These are phyloP conservation scores for Anguilla japonica DNA, from an alignment of 2,113 vertebrate species.

Conservation along the genomic window DNA sequence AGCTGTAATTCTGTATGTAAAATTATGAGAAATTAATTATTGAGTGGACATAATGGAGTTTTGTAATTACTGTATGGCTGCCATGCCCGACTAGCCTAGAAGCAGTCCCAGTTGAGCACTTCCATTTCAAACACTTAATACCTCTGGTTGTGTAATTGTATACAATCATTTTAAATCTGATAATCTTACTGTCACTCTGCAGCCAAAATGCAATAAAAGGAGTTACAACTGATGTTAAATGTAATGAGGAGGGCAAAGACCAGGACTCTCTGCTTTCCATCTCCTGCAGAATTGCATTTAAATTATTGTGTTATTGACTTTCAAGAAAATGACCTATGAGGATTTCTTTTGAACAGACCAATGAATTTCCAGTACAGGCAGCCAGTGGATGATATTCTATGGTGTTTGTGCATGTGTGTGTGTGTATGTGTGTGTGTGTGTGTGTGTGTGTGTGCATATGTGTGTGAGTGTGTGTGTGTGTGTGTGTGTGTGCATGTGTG, in stretches of 20 bases:
- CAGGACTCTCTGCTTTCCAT: not conserved
- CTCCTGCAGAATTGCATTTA: not conserved
- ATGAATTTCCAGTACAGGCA: not conserved
- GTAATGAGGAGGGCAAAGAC: not conserved
- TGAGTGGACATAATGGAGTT: conserved; percentile 7
- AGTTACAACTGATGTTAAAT: not conserved
- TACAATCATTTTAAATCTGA: not conserved
- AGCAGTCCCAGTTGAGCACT: not conserved
- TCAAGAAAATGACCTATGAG: not conserved
- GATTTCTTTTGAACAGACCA: not conserved
- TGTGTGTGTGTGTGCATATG: not conserved
- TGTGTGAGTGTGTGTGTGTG: not conserved
- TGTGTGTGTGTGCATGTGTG: conserved; percentile 13
- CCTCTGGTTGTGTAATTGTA: conserved; percentile 9
- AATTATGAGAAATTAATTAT: conserved; percentile 11
- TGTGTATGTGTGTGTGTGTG: conserved; percentile 13
- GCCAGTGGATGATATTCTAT: not conserved
- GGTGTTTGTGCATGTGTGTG: not conserved
- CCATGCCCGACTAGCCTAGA: not conserved
- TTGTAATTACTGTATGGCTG: conserved; percentile 5
- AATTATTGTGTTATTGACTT: not conserved
- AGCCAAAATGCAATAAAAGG: not conserved
- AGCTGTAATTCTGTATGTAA: conserved; percentile 10
- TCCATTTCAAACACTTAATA: not conserved
- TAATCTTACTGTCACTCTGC: not conserved